Conservation (phyloP, 35 echinoderm and acorn worm genomes). For the Ophiothrix spiculata region DNA sequence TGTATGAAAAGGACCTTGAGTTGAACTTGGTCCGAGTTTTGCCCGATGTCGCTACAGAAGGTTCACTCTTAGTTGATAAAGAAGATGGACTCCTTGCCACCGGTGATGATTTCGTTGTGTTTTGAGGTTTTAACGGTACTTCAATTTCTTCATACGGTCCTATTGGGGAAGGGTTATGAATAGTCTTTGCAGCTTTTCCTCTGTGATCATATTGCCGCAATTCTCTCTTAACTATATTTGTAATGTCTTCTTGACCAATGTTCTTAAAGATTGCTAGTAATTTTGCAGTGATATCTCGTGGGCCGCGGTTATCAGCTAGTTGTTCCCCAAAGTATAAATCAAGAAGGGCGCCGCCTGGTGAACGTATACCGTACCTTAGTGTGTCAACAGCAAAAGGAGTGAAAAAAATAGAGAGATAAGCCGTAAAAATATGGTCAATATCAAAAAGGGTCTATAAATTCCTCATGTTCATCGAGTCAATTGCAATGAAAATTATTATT, state of each 20-base stretch:
- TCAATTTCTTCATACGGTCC: too few species aligned
- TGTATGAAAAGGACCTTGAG: too few species aligned
- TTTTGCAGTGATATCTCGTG: neutral
- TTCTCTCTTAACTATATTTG: neutral
- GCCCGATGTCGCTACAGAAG: too few species aligned
- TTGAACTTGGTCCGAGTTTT: too few species aligned
- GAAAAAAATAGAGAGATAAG: neutral
- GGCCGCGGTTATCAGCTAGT: neutral
- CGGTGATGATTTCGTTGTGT: too few species aligned
- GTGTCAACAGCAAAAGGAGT: neutral
- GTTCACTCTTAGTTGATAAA: too few species aligned
- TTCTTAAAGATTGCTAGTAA: neutral
- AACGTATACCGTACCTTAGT: neutral
- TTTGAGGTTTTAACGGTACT: too few species aligned
- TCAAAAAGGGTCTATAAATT: neutral
- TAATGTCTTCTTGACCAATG: neutral
- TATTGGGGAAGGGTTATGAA: too few species aligned
- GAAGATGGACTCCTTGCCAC: too few species aligned
- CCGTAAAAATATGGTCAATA: neutral
- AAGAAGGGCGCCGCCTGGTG: neutral
- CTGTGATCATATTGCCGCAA: neutral
- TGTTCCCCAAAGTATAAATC: neutral
- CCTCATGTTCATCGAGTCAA: neutral
- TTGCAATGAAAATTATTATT: neutral
- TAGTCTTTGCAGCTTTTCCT: too few species aligned